Conservation (phyloP, 2,113 vertebrate species). For the Nothobranchius kuhntae region DNA sequence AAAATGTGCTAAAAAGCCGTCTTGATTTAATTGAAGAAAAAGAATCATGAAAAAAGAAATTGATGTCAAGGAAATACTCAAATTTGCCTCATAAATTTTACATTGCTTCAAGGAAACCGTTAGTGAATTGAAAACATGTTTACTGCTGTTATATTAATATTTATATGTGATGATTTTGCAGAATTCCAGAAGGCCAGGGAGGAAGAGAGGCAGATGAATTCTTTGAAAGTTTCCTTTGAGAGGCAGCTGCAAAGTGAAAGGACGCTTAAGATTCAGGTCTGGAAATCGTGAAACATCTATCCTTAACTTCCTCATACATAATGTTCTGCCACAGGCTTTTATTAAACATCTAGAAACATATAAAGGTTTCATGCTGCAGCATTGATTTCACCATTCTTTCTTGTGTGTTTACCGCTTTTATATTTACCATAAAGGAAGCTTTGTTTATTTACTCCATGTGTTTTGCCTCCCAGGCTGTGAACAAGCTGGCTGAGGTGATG, state of each 20-base stretch:
- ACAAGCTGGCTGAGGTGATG: conserved; percentile 97
- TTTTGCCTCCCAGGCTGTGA: conserved; percentile 84
- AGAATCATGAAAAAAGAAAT: neutral
- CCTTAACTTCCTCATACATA: conserved; percentile 20
- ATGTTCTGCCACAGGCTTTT: conserved; percentile 36
- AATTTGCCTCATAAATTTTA: neutral
- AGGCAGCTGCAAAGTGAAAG: conserved; percentile 89
- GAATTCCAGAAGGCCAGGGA: conserved; percentile 85
- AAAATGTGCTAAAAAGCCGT: conserved; percentile 28
- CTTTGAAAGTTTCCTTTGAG: conserved; percentile 86
- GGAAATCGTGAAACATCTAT: conserved; percentile 28
- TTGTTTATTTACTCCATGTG: neutral
- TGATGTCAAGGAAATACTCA: neutral
- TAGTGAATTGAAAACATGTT: conserved; percentile 1
- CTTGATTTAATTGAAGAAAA: neutral
- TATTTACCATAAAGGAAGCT: conserved; percentile 20
- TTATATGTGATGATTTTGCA: conserved; percentile 60
- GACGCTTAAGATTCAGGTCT: conserved; percentile 95
- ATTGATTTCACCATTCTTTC: conserved; percentile 18
- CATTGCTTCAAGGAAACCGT: conserved; percentile 1
- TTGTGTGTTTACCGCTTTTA: conserved; percentile 2
- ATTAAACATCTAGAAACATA: conserved; percentile 32
- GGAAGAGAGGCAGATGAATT: conserved; percentile 79
- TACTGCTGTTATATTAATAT: conserved; percentile 6
- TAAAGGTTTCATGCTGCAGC: neutral